Percentiles rank a stretch among this genome's conserved stretches.
Evolutionary conservation across 2,113 vertebrate species (phyloP).

Genomic region (Plecturocebus donacophilus): DNA sequence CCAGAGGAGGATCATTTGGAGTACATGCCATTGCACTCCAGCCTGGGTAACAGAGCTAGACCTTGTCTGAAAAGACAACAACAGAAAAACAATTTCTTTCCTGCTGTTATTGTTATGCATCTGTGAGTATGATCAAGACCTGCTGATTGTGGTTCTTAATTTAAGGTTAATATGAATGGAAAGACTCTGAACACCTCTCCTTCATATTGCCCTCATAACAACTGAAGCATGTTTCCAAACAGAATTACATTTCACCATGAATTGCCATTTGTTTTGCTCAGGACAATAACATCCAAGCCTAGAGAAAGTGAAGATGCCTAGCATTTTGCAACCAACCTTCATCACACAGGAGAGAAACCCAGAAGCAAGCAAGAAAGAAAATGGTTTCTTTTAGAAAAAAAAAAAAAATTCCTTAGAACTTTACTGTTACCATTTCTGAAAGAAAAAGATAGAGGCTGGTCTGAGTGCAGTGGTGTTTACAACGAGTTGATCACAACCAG

Average conservation of each 20-base stretch:
- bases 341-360: neutral
- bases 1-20: too few species aligned
- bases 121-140: neutral
- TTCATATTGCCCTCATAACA: neutral
- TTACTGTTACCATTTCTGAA: slow-evolving; percentile 36
- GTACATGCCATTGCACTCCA: too few species aligned
- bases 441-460: neutral
- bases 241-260: neutral
- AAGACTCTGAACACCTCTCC: neutral
- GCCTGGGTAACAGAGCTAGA: too few species aligned
- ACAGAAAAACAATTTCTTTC: neutral
- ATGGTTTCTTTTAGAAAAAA: neutral
- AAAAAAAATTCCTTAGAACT: slow-evolving; percentile 19
- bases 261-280: slow-evolving; percentile 58
- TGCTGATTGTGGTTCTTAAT: neutral
- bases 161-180: neutral
- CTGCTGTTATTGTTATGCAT: neutral
- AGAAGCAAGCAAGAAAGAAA: slow-evolving; percentile 28
- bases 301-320: slow-evolving; percentile 2
- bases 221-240: neutral
- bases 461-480: too few species aligned
- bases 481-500: too few species aligned
- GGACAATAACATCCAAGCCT: slow-evolving; percentile 29
- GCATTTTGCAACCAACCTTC: neutral
- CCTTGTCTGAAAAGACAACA: too few species aligned